Evolutionary conservation across 2,888 invertebrate species (phyloP).

Genomic region (Parelbella ahira): DNA sequence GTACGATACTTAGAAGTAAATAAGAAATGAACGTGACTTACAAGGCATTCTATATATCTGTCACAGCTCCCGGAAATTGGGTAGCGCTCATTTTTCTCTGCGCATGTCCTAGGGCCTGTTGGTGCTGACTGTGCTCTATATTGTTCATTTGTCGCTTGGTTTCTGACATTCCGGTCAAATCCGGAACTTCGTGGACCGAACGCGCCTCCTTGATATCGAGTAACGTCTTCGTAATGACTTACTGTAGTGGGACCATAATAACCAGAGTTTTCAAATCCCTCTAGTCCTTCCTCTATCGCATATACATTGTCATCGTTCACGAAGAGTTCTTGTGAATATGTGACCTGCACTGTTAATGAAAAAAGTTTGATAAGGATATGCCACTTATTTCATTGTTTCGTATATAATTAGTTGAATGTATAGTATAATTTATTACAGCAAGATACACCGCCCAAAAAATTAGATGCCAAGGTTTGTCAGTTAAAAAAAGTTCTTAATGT

Average conservation of each 20-base stretch:
- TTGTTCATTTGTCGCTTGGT: constrained; percentile 37
- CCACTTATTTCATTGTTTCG: too few relatives aligned
- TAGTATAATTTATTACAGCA: too few relatives aligned
- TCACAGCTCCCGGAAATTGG: constrained; percentile 86
- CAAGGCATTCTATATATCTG: constrained; percentile 85
- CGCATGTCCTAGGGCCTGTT: constrained; percentile 66
- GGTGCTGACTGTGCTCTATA: constrained; percentile 35
- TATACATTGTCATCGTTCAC: neutral
- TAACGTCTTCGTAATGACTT: constrained; percentile 13
- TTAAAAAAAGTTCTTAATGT: too few relatives aligned
- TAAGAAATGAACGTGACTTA: constrained; percentile 50
- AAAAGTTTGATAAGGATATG: neutral
- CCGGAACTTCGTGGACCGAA: neutral
- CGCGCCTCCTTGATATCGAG: neutral
- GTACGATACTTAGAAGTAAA: too few relatives aligned
- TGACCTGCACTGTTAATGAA: constrained; percentile 7
- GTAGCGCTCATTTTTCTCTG: constrained; percentile 85
- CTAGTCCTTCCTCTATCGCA: constrained; percentile 1
- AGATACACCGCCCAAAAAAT: too few relatives aligned
- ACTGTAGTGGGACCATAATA: constrained; percentile 16
- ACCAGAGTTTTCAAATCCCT: constrained; percentile 16
- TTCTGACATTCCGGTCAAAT: constrained; percentile 30
- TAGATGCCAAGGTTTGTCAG: too few relatives aligned
- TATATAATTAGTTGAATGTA: too few relatives aligned
- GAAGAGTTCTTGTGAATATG: constrained; percentile 9